These are phyloP conservation scores for Petrocephalus zakoni DNA, from an alignment of 2,113 vertebrate genomes.

Conservation along the genomic window DNA sequence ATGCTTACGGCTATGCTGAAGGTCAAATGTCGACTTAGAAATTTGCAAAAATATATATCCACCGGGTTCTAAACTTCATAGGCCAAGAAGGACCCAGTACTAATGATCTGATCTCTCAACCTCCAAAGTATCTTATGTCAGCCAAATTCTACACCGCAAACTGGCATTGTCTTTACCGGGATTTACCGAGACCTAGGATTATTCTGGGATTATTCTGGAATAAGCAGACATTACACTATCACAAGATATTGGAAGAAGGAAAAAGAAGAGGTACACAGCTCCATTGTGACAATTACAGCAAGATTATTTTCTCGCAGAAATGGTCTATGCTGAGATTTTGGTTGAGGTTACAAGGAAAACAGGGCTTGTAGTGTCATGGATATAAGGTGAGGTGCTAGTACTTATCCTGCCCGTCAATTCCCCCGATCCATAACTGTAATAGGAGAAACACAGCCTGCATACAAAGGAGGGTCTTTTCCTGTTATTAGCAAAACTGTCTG, in stretches of 20 bases:
- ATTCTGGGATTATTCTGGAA: background rate
- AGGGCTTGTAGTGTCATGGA: background rate
- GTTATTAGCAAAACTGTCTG: background rate
- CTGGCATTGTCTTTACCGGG: background rate
- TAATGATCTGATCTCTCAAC: conserved; percentile 55
- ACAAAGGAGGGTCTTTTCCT: background rate
- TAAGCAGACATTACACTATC: background rate
- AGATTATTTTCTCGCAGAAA: background rate
- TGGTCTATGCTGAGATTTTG: background rate
- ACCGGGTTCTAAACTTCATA: conserved; percentile 23
- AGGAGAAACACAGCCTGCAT: background rate
- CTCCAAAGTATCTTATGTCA: conserved; percentile 24
- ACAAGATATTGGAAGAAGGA: background rate
- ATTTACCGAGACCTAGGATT: background rate
- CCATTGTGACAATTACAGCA: background rate
- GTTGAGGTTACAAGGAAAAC: background rate
- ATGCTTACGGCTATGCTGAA: conserved; percentile 28
- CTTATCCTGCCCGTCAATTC: background rate
- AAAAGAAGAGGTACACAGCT: background rate
- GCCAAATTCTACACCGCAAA: background rate
- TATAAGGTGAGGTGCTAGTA: background rate
- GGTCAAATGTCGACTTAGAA: conserved; percentile 55
- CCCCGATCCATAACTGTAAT: background rate
- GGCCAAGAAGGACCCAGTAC: conserved; percentile 52
- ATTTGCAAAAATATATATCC: conserved; percentile 46